Percentiles rank a stretch among this genome's conserved stretches.
phyloP scores from a whole-genome alignment of 2,888 invertebrate species.

The Chloroclysta siterata region DNA sequence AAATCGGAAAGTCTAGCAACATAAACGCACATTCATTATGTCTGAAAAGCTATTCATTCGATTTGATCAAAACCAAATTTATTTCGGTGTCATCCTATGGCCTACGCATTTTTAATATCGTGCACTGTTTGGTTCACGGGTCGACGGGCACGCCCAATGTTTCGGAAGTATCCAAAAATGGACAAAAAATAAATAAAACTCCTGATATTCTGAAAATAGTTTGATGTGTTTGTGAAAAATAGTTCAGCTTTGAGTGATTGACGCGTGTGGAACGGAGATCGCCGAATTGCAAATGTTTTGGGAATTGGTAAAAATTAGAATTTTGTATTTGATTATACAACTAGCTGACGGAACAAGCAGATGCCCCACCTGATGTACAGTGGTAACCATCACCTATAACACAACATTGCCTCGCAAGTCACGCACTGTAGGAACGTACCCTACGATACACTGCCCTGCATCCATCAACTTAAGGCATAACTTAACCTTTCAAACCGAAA shows the following conservation, averaged over 20 bases:
- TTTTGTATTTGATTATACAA: too few relatives aligned
- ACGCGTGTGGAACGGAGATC: conserved; percentile 43
- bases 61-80: conserved; percentile 37
- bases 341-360: too few relatives aligned
- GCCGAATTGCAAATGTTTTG: conserved; percentile 26
- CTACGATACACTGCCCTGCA: too few relatives aligned
- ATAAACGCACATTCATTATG: not conserved
- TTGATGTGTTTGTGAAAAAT: too few relatives aligned
- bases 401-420: too few relatives aligned
- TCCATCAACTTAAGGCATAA: too few relatives aligned
- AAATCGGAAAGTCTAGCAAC: too few relatives aligned
- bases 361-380: too few relatives aligned
- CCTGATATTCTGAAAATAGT: conserved; percentile 55
- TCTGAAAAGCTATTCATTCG: conserved; percentile 17
- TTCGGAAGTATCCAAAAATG: conserved; percentile 57
- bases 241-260: conserved; percentile 55
- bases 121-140: conserved; percentile 60
- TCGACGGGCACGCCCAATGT: conserved; percentile 55
- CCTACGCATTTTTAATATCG: conserved; percentile 68
- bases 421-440: too few relatives aligned
- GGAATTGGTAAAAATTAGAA: conserved; percentile 15
- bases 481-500: too few relatives aligned
- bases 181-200: conserved; percentile 54
- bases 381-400: too few relatives aligned
- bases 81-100: conserved; percentile 40